Conservation (phyloP, 2,888 invertebrate genomes). For the Aporophyla nigra region DNA sequence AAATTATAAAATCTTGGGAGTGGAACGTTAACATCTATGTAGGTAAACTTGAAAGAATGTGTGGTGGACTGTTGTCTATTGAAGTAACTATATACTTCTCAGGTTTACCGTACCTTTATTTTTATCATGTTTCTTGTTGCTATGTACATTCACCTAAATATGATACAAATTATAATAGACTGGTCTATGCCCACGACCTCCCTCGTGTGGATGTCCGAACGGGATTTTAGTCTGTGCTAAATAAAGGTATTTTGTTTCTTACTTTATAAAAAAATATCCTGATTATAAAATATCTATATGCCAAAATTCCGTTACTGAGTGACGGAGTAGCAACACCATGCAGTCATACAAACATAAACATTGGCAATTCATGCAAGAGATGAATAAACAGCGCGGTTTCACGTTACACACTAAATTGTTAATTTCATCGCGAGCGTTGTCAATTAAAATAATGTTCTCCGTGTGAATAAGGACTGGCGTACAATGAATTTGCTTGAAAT, state of each 20-base stretch:
- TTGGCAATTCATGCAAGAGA: neutral
- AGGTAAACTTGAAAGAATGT: neutral
- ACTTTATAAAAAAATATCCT: neutral
- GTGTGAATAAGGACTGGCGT: slow-evolving; percentile 72
- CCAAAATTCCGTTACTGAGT: neutral
- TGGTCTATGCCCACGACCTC: neutral
- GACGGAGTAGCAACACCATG: neutral
- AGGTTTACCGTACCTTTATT: neutral
- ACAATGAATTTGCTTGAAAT: slow-evolving; percentile 80
- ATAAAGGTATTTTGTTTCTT: too few relatives aligned
- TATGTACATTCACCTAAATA: neutral
- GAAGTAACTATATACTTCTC: neutral
- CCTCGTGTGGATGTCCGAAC: neutral
- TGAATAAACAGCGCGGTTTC: slow-evolving; percentile 31
- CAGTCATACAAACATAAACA: neutral
- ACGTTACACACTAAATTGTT: slow-evolving; percentile 62
- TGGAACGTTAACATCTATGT: neutral
- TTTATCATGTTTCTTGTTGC: neutral
- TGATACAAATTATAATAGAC: slow-evolving; percentile 16
- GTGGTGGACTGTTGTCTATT: neutral
- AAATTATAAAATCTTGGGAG: neutral
- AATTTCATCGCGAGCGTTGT: slow-evolving; percentile 69
- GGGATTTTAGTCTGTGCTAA: too few relatives aligned
- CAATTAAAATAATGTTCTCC: slow-evolving; percentile 76
- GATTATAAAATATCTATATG: neutral